phyloP scores from a whole-genome alignment of 2,888 invertebrate genomes.

The Nineta flava region DNA sequence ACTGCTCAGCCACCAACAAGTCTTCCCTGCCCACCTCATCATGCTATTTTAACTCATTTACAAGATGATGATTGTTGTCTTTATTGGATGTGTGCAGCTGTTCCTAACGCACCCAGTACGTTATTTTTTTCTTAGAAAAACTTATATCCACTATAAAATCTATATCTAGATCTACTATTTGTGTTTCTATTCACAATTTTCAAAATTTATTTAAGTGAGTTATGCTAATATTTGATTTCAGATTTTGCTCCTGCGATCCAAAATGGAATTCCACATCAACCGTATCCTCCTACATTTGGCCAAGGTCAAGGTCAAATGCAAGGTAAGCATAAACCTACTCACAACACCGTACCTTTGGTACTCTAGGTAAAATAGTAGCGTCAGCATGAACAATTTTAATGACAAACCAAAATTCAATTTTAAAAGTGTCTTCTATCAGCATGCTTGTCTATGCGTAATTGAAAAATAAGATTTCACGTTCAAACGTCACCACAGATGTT shows the following conservation, averaged over 20 bases:
- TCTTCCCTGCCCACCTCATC: constrained; percentile 51
- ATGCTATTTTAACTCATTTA: constrained; percentile 45
- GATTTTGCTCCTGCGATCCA: constrained; percentile 12
- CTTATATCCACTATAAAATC: background rate
- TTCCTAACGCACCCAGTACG: constrained; percentile 12
- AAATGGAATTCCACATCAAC: constrained; percentile 8
- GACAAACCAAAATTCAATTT: no score
- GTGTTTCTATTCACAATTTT: background rate
- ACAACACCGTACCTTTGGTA: no score
- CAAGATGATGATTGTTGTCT: constrained; percentile 73
- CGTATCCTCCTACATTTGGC: constrained; percentile 20
- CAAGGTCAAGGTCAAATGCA: constrained; percentile 15
- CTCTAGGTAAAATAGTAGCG: no score
- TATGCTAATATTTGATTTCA: constrained; percentile 4
- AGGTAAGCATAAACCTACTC: background rate
- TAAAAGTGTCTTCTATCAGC: no score
- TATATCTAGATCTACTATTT: background rate
- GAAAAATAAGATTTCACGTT: no score
- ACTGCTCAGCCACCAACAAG: constrained; percentile 58
- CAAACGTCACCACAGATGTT: no score
- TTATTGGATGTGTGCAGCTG: constrained; percentile 49
- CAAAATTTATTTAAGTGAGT: no score
- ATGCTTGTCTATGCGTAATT: no score
- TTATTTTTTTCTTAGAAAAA: background rate
- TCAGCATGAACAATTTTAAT: no score